Evolutionary conservation across 2,888 invertebrate species (phyloP).

Genomic region (Drosophila anomelani): DNA sequence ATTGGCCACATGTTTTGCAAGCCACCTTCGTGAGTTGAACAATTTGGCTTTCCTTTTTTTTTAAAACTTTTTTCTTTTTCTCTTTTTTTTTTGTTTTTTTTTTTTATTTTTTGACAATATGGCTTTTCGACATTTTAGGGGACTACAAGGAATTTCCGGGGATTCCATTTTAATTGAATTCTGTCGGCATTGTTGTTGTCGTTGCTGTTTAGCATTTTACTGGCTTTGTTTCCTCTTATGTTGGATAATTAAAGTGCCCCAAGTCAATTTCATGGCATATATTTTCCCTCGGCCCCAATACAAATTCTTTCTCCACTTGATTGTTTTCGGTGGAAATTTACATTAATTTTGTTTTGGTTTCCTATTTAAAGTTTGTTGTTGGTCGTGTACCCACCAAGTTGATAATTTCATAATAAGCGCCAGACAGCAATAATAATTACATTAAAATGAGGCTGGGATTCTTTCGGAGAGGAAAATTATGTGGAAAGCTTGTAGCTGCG

Average conservation of each 20-base stretch:
- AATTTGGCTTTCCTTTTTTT: conserved; percentile 63
- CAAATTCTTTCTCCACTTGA: conserved; percentile 47
- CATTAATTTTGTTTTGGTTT: conserved; percentile 22
- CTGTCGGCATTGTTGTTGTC: conserved; percentile 40
- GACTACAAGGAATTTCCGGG: conserved; percentile 78
- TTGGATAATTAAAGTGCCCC: conserved; percentile 69
- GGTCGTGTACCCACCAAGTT: conserved; percentile 33
- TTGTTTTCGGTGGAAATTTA: conserved; percentile 50
- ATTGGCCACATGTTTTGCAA: conserved; percentile 76
- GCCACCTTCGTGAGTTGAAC: conserved; percentile 76
- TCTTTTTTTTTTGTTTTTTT: conserved; percentile 1
- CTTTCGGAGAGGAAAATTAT: conserved; percentile 22
- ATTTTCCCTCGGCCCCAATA: conserved; percentile 23
- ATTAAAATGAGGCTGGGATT: conserved; percentile 54
- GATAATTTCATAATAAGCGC: conserved; percentile 67
- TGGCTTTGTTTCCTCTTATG: conserved; percentile 43
- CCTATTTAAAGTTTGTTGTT: conserved; percentile 28
- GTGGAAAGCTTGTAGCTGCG: conserved; percentile 11
- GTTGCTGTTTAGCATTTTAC: conserved; percentile 49
- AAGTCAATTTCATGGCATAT: conserved; percentile 48
- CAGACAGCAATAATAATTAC: conserved; percentile 64
- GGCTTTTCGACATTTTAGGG: conserved; percentile 55
- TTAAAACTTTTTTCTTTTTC: background rate
- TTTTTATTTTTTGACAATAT: conserved; percentile 46
- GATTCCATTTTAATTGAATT: conserved; percentile 78